Evolutionary conservation across 2,113 vertebrate genomes (phyloP), one percentile per base, ranked within the genome.

Genomic region (Neodon shergylaensis): DNA sequence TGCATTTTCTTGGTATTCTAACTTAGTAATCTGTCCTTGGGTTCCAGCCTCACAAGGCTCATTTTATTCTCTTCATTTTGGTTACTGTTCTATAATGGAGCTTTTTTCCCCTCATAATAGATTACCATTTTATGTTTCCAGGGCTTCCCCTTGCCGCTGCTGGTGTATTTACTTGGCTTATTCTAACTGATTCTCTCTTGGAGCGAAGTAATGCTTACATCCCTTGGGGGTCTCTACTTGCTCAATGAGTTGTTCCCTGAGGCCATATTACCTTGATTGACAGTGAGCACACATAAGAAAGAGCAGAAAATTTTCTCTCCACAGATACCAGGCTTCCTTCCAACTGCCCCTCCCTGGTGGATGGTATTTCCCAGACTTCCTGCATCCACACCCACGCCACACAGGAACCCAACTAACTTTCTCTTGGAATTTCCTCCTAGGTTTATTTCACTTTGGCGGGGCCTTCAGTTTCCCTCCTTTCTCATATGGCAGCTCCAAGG

Each of bases 31-130:
- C 68, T 52, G 5, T 61, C 93, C n/a, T 83, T 65, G 58, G n/a
- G 58, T 42, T 42, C 22, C 24, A 63, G 7, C n/a, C 54, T 81
- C 9, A 14, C 52, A 86, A 4, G 58, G 49, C n/a, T 90, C 52
- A 33, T 49, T 82, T 96, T 9, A 24, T 49, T 91, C 82, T n/a
- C 44, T 91, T 90, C 63, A 68, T 87, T 61, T 90, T 61, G 83
- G 33, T 63, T 93, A 9, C 85, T 70, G 36, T 82, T 89, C 26
- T 31, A 5, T 78, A 39, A 88, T n/a, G 14, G 63, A 36, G 1
- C 31, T 78, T 66, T 47, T 93, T 74, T 52, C 0, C 89, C 49
- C 89, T 91, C 16, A 61, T 65, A 54, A 33, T 94, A 39, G 14
- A 36, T 52, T 54, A 54, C 89, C 68, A 17, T 22, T 83, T 76